Conservation (phyloP, 2,888 invertebrate species). For the Halictus ligatus region DNA sequence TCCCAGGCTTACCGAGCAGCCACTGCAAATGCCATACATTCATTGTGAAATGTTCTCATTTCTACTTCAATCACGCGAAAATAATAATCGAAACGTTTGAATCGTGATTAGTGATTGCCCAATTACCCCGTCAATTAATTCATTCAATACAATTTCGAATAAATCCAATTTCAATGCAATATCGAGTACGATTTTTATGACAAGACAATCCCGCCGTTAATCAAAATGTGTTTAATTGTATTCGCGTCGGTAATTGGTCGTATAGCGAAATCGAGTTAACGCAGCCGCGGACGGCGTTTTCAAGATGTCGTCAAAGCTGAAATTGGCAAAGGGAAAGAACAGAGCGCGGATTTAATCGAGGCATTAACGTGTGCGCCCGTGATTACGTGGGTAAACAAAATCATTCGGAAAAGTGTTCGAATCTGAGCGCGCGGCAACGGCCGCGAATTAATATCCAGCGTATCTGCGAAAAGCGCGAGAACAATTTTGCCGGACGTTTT, state of each 20-base stretch:
- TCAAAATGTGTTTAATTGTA: not conserved
- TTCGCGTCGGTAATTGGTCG: not conserved
- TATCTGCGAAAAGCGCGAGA: not conserved
- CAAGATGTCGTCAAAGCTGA: not conserved
- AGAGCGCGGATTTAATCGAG: not conserved
- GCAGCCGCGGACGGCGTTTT: not conserved
- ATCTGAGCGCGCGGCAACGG: not conserved
- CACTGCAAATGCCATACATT: not conserved
- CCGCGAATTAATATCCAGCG: not conserved
- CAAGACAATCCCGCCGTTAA: not conserved
- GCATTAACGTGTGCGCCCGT: not conserved
- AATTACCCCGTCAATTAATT: not conserved
- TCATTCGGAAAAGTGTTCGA: not conserved
- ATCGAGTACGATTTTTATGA: not conserved
- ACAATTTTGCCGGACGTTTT: not conserved
- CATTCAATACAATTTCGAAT: not conserved
- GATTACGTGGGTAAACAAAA: conserved; percentile 8
- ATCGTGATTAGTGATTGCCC: too few species aligned
- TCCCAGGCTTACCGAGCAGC: not conserved
- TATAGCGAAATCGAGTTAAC: not conserved
- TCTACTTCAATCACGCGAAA: too few species aligned
- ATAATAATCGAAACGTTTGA: too few species aligned
- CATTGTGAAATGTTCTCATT: not conserved
- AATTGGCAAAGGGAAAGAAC: not conserved
- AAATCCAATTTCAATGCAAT: not conserved